Base-by-base conservation (phyloP, 2,113 vertebrate species). In the Engraulis encrasicolus region DNA sequence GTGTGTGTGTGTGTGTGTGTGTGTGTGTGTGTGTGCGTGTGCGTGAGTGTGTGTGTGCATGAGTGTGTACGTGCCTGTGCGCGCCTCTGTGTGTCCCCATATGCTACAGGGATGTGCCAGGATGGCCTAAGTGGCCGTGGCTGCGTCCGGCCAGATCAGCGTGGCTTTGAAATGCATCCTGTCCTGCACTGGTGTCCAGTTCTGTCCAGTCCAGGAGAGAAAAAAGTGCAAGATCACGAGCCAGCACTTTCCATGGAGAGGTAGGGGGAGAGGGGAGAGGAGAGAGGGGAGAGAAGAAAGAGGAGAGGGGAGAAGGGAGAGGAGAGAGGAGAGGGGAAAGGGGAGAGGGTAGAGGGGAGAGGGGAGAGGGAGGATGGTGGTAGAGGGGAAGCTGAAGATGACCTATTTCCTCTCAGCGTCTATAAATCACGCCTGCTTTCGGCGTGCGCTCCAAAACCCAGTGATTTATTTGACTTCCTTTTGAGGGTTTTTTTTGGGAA, bases 391-490 rank as follows among this genome's bases (percentile, higher is more conserved):
- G 83, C 88, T 91, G 85, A 90, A 83, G 86, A 90, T 93, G 92
- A 90, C 93, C 93, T 93, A 94, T 91, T 95, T 86, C 93, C 90
- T 93, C 85, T 84, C 86, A 87, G 90, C 87, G 89, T 91, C 88
- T 88, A 92, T 91, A 90, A 90, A 89, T 94, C 94, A 93, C 90
- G 90, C 89, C 81, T 61, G 86, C 88, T 84, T 86, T 91, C 85
- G 87, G 87, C 89, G 85, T 14, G 84, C 86, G 90, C 89, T 86
- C 85, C 87, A 89, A 88, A 88, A 89, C n/a, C 86, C 82, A 78
- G 81, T 93, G 89, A 93, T 93, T 93, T 93, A 93, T 94, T 90
- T 90, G 80, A 86, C 88, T 86, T 85, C 40, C 86, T 84, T 87
- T 52, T 82, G 23, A 27, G 7, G 38, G 37, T 66, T 66, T 82